Base-by-base conservation (phyloP, 64 coral and sea anemone genomes). In the Orbicella faveolata region DNA sequence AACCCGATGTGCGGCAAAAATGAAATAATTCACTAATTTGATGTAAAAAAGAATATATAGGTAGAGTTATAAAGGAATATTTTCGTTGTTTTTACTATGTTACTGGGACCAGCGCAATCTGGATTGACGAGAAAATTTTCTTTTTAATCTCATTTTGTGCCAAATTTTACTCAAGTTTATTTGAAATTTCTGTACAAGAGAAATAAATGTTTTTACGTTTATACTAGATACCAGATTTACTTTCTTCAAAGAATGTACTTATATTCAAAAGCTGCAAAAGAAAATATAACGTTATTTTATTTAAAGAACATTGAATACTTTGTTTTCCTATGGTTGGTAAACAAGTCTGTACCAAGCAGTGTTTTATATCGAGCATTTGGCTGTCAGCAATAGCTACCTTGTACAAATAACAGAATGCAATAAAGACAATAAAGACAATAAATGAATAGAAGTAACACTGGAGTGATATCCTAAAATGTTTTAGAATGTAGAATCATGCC, bases 231-330 rank as follows among this genome's bases (percentile, higher is more conserved):
- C 23, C 77, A 79, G 21, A 79, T 79, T 51, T 52, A 78, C 52
- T 61, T 37, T 81, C 63, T 81, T 72, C n/a, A 52, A 1, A 33
- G 64, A 52, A 67, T 67, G 37, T 78, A 68, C 34, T 48, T 21
- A 18, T 83, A 21, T 30, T 85, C 36, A 52, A 52, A 52, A 85
- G 14, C 61, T 48, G 36, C 41, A 64, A 35, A 72, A 36, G 21
- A 48, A 85, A 85, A 85, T 78, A 78, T 78, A 65, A 16, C 23
- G 8, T 52, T 73, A 85, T 85, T 85, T 85, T 85, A 85, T 85
- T 85, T 85, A 85, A 82, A 83, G 25, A 85, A 39, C 37, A 72
- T 70, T 51, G 26, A 85, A 85, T n/a, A 70, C 41, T 85, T 85
- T 72, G 65, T 85, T 66, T 85, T 82, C 17, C 1, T 82, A 65